Evolutionary conservation across 1,140 invertebrate species (phyloP).

Genomic region (Medauroidea extradentata): DNA sequence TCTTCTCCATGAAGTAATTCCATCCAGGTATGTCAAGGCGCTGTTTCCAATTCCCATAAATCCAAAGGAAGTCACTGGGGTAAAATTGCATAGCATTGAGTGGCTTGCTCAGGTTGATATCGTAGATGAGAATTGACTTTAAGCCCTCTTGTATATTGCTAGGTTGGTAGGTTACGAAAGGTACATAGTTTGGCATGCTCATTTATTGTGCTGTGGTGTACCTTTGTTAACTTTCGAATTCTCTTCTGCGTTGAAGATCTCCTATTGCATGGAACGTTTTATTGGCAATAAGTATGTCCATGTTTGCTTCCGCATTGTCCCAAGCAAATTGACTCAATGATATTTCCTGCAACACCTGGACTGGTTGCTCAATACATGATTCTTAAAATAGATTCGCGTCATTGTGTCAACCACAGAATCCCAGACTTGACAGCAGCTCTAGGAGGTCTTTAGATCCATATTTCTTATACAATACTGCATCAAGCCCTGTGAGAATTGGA

Average conservation of each 20-base stretch:
- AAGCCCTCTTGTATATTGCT: too few relatives aligned
- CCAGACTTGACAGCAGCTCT: conserved; percentile 22
- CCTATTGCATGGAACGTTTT: conserved; percentile 32
- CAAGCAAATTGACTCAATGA: conserved; percentile 30
- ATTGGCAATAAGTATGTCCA: conserved; percentile 24
- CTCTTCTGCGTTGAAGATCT: conserved; percentile 19
- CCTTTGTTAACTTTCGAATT: background rate
- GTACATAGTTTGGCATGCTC: too few relatives aligned
- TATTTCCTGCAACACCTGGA: conserved; percentile 9
- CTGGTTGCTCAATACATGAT: conserved; percentile 18
- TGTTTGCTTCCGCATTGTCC: conserved; percentile 32
- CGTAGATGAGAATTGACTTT: background rate
- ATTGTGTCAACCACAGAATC: conserved; percentile 23
- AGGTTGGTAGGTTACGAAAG: background rate
- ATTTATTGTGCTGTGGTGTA: too few relatives aligned
- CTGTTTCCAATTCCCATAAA: conserved; percentile 21
- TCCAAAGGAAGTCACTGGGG: background rate
- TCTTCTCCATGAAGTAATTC: conserved; percentile 29
- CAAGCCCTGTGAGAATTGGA: conserved; percentile 21
- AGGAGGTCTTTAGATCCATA: conserved; percentile 25
- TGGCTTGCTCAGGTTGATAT: too few relatives aligned
- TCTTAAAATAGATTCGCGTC: conserved; percentile 22
- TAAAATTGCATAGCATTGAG: too few relatives aligned
- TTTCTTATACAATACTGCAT: conserved; percentile 22
- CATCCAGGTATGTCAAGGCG: conserved; percentile 22